Evolutionary conservation across 2,113 vertebrate species (phyloP).

Genomic region (Abramis brama): DNA sequence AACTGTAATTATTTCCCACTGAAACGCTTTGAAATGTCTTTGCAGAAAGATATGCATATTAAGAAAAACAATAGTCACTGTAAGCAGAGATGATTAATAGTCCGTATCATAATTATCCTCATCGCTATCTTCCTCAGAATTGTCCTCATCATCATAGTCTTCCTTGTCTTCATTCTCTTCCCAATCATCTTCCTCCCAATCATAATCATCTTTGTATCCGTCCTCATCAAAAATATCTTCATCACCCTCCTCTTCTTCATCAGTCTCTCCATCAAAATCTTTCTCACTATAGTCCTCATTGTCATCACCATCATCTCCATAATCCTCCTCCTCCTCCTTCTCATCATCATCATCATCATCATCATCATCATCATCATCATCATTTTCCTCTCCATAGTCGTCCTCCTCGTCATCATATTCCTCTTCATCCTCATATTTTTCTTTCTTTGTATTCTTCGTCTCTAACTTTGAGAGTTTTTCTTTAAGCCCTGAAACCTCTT

Average conservation of each 20-base stretch:
- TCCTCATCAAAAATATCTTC: background rate
- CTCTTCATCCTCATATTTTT: background rate
- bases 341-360: background rate
- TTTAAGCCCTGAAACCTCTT: constrained; percentile 1
- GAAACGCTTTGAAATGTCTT: too few relatives aligned
- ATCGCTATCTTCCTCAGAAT: too few relatives aligned
- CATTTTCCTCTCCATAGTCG: background rate
- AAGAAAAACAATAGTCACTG: too few relatives aligned
- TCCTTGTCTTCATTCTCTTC: background rate
- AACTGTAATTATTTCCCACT: too few relatives aligned
- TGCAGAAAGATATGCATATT: too few relatives aligned
- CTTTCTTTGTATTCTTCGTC: background rate
- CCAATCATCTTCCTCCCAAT: background rate
- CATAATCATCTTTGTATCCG: background rate
- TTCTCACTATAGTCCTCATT: background rate
- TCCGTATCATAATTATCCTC: too few relatives aligned
- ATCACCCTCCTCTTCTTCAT: background rate
- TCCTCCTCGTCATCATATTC: background rate
- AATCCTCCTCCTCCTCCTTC: background rate
- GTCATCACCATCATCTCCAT: background rate
- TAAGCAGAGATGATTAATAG: too few relatives aligned
- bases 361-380: background rate
- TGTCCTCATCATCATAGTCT: too few relatives aligned
- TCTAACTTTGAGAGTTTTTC: background rate
- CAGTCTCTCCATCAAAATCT: background rate